Percentiles rank a stretch among this genome's conserved stretches.
phyloP scores from a whole-genome alignment of 2,888 invertebrate species.

The Hyppa rectilinea region DNA sequence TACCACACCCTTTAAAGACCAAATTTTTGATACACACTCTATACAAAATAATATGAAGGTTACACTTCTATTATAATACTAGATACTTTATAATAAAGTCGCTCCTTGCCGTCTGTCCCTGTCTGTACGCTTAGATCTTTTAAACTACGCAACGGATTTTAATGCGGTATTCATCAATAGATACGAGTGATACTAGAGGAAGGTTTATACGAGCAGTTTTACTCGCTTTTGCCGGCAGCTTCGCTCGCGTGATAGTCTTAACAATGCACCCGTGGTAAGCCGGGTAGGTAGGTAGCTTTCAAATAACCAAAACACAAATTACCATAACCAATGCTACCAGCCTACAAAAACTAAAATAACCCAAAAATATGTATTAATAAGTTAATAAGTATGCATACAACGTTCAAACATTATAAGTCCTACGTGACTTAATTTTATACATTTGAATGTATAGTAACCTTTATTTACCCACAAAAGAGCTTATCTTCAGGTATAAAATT shows the following conservation, averaged over 20 bases:
- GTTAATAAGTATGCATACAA: conserved; percentile 27
- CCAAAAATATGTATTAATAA: conserved; percentile 17
- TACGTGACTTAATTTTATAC: conserved; percentile 31
- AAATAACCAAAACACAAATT: not conserved
- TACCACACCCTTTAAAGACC: too few relatives aligned
- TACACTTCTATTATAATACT: not conserved
- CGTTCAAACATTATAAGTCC: conserved; percentile 15
- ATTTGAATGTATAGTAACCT: conserved; percentile 13
- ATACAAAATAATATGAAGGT: not conserved
- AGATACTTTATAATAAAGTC: too few relatives aligned
- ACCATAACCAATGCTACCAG: not conserved
- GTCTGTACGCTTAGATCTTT: too few relatives aligned
- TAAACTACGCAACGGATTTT: too few relatives aligned
- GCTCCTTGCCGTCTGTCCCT: too few relatives aligned
- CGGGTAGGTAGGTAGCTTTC: too few relatives aligned
- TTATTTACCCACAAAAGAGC: not conserved
- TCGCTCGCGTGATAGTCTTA: too few relatives aligned
- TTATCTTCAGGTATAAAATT: conserved; percentile 35
- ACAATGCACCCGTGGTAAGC: too few relatives aligned
- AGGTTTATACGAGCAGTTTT: too few relatives aligned
- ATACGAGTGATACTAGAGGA: too few relatives aligned
- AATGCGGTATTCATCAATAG: too few relatives aligned
- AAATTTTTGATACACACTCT: not conserved
- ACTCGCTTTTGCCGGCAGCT: too few relatives aligned
- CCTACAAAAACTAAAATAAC: not conserved